Conservation (phyloP, 2,113 vertebrate genomes). For the Gallinago undulata region DNA sequence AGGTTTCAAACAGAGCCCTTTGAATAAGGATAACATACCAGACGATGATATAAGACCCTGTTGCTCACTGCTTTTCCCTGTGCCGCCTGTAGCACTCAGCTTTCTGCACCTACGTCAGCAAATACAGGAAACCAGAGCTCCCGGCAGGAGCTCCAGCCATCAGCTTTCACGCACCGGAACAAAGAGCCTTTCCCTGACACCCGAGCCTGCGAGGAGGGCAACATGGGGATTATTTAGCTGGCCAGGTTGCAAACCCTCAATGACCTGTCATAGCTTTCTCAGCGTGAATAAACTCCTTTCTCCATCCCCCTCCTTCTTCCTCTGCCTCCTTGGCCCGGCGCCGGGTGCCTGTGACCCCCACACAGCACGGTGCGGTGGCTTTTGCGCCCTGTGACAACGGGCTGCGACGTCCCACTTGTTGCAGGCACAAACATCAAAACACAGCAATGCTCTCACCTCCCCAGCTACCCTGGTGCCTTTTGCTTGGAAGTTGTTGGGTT, state of each 20-base stretch:
- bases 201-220: neutral
- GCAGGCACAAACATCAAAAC: neutral
- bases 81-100: neutral
- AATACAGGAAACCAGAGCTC: neutral
- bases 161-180: neutral
- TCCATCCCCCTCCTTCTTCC: neutral
- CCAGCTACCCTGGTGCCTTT: neutral
- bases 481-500: neutral
- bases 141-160: neutral
- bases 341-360: fast-evolving
- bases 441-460: neutral
- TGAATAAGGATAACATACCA: neutral
- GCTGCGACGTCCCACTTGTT: fast-evolving
- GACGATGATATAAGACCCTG: neutral
- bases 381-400: neutral
- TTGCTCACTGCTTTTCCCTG: neutral
- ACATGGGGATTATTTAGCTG: neutral
- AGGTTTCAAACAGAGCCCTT: conserved; percentile 28
- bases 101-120: neutral
- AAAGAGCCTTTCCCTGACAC: neutral
- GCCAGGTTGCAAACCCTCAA: neutral
- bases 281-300: neutral
- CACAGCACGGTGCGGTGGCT: fast-evolving
- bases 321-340: fast-evolving
- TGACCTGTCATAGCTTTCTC: neutral